These are phyloP conservation scores for Prietella phreatophila DNA, from an alignment of 2,113 vertebrate genomes.

Conservation along the genomic window DNA sequence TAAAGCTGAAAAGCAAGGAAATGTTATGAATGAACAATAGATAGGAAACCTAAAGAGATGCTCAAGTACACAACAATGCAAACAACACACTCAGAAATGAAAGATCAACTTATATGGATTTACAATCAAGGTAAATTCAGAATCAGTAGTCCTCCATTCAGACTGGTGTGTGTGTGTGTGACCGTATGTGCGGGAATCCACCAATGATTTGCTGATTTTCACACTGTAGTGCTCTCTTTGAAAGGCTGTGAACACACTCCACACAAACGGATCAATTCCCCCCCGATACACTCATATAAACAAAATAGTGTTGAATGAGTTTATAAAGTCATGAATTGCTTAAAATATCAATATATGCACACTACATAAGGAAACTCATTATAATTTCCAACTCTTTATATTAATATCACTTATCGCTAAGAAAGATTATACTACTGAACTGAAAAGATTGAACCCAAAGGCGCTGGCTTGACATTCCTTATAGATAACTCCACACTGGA, in stretches of 20 bases:
- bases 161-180: not conserved
- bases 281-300: not conserved
- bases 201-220: slow-evolving; percentile 44
- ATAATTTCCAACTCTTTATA: not conserved
- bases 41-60: not conserved
- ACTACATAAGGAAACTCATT: not conserved
- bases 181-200: slow-evolving; percentile 39
- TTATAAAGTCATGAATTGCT: not conserved
- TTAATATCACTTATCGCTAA: not conserved
- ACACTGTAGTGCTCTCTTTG: slow-evolving; percentile 44
- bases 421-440: not conserved
- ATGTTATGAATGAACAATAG: not conserved
- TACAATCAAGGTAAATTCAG: not conserved
- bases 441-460: not conserved
- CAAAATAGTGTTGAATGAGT: not conserved
- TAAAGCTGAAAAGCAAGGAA: not conserved
- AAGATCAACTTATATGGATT: not conserved
- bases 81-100: not conserved
- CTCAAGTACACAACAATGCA: not conserved
- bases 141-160: not conserved
- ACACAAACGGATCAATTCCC: slow-evolving; percentile 24
- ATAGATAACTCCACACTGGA: not conserved
- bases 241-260: slow-evolving; percentile 43
- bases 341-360: not conserved
- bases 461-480: not conserved